Evolutionary conservation across 1,140 invertebrate species (phyloP).

Genomic region (Drosophila lowei): DNA sequence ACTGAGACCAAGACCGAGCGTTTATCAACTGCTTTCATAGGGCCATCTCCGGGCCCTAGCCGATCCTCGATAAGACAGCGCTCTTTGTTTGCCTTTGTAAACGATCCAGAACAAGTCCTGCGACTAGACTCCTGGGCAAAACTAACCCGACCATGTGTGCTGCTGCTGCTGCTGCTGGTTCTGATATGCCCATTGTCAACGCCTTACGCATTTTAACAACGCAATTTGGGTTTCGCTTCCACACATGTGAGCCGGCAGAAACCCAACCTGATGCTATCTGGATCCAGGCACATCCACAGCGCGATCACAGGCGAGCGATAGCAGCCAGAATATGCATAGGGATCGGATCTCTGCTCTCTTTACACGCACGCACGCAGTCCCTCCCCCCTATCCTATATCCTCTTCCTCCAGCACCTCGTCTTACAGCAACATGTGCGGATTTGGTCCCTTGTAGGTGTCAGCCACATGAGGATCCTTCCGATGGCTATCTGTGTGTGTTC

Average conservation of each 20-base stretch:
- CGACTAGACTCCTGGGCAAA: not conserved
- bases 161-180: constrained; percentile 4
- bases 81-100: constrained; percentile 60
- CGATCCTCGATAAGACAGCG: constrained; percentile 52
- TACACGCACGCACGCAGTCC: constrained; percentile 26
- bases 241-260: constrained; percentile 52
- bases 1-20: not conserved
- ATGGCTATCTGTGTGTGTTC: constrained; percentile 58
- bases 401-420: constrained; percentile 29
- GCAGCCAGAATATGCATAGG: constrained; percentile 28
- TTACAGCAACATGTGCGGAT: constrained; percentile 69
- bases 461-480: constrained; percentile 59
- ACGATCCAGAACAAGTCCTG: constrained; percentile 47
- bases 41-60: constrained; percentile 41
- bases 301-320: constrained; percentile 37
- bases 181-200: constrained; percentile 64
- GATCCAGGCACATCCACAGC: constrained; percentile 37
- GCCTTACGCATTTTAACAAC: constrained; percentile 76
- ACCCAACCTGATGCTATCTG: constrained; percentile 66
- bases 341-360: constrained; percentile 34
- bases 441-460: constrained; percentile 67
- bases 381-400: not conserved
- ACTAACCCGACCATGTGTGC: constrained; percentile 24
- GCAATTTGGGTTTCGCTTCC: constrained; percentile 66
- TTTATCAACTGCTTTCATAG: constrained; percentile 58